These are phyloP conservation scores for Nemopilema nomurai DNA, from an alignment of 30 jellyfish, hydroid and myxozoan genomes.

Conservation along the genomic window DNA sequence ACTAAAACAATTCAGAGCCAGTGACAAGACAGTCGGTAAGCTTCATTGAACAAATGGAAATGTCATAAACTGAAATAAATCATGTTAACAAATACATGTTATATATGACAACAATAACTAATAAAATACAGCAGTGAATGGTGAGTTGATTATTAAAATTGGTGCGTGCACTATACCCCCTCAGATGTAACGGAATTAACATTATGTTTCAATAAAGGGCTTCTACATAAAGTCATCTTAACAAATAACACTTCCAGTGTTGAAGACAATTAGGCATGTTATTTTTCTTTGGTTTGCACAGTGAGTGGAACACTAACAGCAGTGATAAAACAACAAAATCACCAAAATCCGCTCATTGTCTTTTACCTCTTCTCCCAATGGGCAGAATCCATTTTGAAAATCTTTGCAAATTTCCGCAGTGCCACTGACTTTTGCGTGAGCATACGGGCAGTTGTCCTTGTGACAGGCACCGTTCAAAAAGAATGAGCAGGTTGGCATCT, in stretches of 20 bases:
- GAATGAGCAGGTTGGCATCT: slow-evolving; percentile 98
- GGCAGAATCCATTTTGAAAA: slow-evolving; percentile 82
- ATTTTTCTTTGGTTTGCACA: too few relatives aligned
- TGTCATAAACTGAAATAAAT: not conserved
- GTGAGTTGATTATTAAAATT: too few relatives aligned
- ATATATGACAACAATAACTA: too few relatives aligned
- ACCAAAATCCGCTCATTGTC: not conserved
- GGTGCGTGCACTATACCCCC: too few relatives aligned
- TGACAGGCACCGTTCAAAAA: slow-evolving; percentile 90
- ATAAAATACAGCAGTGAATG: too few relatives aligned
- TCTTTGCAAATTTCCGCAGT: slow-evolving; percentile 85
- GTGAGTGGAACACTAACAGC: not conserved
- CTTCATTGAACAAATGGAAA: not conserved
- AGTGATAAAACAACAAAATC: not conserved
- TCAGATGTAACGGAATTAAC: too few relatives aligned
- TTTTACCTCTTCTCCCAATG: slow-evolving; percentile 86
- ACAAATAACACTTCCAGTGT: too few relatives aligned
- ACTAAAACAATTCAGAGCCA: slow-evolving; percentile 43
- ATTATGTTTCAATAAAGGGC: too few relatives aligned
- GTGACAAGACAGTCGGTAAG: not conserved
- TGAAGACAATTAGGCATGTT: too few relatives aligned
- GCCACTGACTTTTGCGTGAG: slow-evolving; percentile 88
- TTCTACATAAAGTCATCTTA: too few relatives aligned
- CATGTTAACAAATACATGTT: too few relatives aligned
- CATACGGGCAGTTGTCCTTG: slow-evolving; percentile 85